Evolutionary conservation across 2,797 vertebrate species (phyloP), one percentile per base, ranked within the genome.

Genomic region (Centroberyx gerrardi): DNA sequence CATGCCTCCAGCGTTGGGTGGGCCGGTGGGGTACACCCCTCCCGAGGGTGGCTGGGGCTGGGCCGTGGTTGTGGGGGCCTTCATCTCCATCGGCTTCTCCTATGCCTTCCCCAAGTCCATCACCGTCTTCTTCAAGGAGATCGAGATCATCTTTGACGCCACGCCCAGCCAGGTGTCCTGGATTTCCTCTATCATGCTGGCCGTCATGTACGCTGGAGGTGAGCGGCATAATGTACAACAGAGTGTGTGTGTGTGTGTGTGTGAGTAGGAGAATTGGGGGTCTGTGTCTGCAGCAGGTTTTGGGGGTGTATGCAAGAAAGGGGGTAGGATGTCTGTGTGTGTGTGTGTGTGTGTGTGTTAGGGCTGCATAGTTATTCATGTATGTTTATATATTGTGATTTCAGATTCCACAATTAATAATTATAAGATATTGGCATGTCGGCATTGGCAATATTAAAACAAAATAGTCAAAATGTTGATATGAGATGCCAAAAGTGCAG

Each of bases 131-230:
- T 99, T 99, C 94, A 99, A 98, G 87, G 98, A 99, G 73, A 99
- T 99, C 0, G 97, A 99, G 91, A 78, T 86, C 31, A 98, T 99
- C 92, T 99, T 99, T 69, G 31, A 93, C 0, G 97, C 96, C 0
- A 97, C 96, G 3, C 97, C 97, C 80, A 99, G 97, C 68, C 94
- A 99, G 91, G 98, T 99, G 62, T 99, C 98, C 0, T 99, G 97
- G 98, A 99, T 99, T 87, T 98, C 97, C 1, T 99, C 98, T 65
- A 99, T 99, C 88, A 99, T 99, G 98, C 83, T 99, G 88, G 98
- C 98, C 0, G 97, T 98, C 82, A 99, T 98, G 97, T 99, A 99
- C 1, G 97, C 83, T 10, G 98, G 96, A 95, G 98, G 97, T 99
- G 84, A 96, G 97, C 65, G 0, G 0, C 0, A 1, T 22, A 38